Evolutionary conservation across 1,140 invertebrate genomes (phyloP).

Genomic region (Zelostemma sp.): DNA sequence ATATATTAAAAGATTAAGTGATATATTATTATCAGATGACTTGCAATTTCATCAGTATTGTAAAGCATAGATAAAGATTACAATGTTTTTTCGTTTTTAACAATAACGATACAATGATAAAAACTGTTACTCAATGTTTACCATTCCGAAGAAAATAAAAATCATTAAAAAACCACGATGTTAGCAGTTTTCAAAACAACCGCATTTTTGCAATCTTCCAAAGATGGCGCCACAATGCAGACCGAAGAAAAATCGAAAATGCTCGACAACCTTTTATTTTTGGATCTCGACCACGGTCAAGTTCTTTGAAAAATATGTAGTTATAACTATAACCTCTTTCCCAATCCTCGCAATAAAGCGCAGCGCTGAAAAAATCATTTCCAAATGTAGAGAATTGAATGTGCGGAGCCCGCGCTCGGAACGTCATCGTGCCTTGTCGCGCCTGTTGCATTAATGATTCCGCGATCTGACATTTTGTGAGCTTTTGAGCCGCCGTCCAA

Average conservation of each 20-base stretch:
- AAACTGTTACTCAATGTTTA: too few relatives aligned
- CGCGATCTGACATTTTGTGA: slow-evolving; percentile 35
- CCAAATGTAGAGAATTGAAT: too few relatives aligned
- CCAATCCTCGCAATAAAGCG: slow-evolving; percentile 2
- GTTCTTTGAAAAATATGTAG: slow-evolving; percentile 36
- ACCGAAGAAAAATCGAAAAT: slow-evolving; percentile 19
- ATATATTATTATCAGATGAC: too few relatives aligned
- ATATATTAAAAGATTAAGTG: too few relatives aligned
- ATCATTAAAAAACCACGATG: too few relatives aligned
- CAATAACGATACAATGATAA: too few relatives aligned
- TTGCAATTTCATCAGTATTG: too few relatives aligned
- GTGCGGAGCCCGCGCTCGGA: not conserved
- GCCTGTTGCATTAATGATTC: not conserved
- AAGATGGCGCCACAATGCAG: slow-evolving; percentile 17
- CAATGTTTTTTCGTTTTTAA: too few relatives aligned
- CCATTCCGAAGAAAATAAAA: too few relatives aligned
- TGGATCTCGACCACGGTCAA: slow-evolving; percentile 47
- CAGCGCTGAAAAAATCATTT: not conserved
- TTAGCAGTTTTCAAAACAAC: too few relatives aligned
- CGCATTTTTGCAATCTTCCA: too few relatives aligned
- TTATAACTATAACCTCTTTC: slow-evolving; percentile 24
- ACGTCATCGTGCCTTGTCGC: slow-evolving; percentile 11
- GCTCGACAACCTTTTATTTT: slow-evolving; percentile 39
- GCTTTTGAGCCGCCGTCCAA: slow-evolving; percentile 20
- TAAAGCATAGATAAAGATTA: too few relatives aligned